These are phyloP conservation scores for Pipistrellus pipistrellus DNA, from an alignment of 2,797 vertebrate species.

Conservation along the genomic window DNA sequence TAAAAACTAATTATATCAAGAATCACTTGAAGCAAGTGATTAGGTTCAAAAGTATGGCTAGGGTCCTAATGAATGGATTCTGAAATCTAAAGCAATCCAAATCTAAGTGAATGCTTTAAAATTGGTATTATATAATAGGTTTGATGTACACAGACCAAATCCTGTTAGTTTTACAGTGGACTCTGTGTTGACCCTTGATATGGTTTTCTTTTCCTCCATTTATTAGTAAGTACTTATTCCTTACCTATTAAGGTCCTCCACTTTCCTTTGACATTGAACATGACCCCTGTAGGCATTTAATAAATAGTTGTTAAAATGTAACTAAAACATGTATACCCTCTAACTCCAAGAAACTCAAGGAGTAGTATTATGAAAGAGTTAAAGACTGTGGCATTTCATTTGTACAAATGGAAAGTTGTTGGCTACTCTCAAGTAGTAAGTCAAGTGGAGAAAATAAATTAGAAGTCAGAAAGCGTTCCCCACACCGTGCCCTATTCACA, in stretches of 20 bases:
- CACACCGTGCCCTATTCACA: neutral
- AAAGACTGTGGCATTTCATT: constrained; percentile 41
- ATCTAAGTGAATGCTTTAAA: constrained; percentile 51
- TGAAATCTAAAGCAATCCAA: constrained; percentile 12
- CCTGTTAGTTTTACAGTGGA: constrained; percentile 40
- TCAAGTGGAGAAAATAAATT: constrained; percentile 42
- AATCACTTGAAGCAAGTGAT: neutral
- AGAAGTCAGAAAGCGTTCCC: constrained; percentile 26
- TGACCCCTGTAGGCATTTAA: constrained; percentile 2
- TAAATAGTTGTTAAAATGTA: constrained; percentile 56
- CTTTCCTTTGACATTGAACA: constrained; percentile 37
- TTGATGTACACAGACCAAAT: constrained; percentile 21
- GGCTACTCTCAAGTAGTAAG: constrained; percentile 29
- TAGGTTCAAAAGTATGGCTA: neutral
- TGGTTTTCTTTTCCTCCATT: constrained; percentile 34
- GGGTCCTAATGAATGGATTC: neutral
- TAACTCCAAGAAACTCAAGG: neutral
- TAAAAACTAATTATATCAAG: neutral
- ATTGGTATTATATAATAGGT: neutral
- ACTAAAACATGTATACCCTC: constrained; percentile 45
- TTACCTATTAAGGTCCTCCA: constrained; percentile 7
- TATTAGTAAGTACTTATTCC: neutral
- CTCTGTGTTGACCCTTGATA: neutral
- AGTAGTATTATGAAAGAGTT: constrained; percentile 55
- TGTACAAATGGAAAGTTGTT: constrained; percentile 52